Conservation (phyloP, 1,140 invertebrate genomes). For the Macrotrachela quadricornifera region DNA sequence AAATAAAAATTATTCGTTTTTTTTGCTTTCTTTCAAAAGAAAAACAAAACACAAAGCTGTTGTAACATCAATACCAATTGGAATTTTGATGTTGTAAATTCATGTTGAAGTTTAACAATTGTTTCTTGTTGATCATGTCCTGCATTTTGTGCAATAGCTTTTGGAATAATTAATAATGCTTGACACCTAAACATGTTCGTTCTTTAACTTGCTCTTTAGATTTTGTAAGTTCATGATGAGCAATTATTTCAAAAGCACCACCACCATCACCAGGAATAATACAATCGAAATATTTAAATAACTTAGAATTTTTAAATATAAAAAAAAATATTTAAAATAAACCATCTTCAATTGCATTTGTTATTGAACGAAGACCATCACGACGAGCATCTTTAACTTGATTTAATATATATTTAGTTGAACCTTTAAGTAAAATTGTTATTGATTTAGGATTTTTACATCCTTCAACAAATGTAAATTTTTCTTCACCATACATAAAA, state of each 20-base stretch:
- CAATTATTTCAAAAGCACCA: constrained; percentile 82
- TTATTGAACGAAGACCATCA: constrained; percentile 81
- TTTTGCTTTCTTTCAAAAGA: no score
- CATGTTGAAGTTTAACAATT: constrained; percentile 79
- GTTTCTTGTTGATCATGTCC: constrained; percentile 83
- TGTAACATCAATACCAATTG: constrained; percentile 65
- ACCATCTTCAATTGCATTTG: constrained; percentile 92
- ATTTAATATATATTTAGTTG: constrained; percentile 74
- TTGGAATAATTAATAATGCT: constrained; percentile 80
- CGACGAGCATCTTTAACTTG: constrained; percentile 92
- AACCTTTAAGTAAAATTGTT: constrained; percentile 83
- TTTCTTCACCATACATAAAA: constrained; percentile 66
- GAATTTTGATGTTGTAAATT: constrained; percentile 39
- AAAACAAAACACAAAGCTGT: constrained; percentile 39
- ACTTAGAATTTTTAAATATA: no score
- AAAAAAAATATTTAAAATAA: no score
- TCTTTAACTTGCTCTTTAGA: constrained; percentile 72
- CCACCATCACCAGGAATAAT: constrained; percentile 84
- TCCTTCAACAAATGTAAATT: constrained; percentile 88
- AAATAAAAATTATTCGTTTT: no score
- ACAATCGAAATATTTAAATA: no score
- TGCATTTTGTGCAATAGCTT: constrained; percentile 72
- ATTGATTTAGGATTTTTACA: constrained; percentile 86
- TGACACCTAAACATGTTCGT: constrained; percentile 66
- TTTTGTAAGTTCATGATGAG: constrained; percentile 53